These are phyloP conservation scores for Capricornis sumatraensis DNA, from an alignment of 2,113 vertebrate species.

Conservation along the genomic window DNA sequence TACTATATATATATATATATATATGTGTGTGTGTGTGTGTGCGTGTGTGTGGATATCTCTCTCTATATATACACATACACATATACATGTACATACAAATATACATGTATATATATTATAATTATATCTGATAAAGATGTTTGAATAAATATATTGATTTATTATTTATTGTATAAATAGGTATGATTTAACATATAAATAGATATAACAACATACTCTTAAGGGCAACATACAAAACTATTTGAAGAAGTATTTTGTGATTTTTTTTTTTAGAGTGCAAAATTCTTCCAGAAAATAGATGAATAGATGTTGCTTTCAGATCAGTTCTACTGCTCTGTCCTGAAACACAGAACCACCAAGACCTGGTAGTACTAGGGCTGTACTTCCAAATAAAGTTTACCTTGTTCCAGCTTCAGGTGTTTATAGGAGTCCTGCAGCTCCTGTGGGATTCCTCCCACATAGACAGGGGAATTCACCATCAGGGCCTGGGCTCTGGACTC, in stretches of 20 bases:
- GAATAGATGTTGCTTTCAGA: neutral
- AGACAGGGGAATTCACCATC: slow-evolving; percentile 84
- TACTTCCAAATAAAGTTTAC: slow-evolving; percentile 69
- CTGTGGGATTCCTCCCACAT: slow-evolving; percentile 86
- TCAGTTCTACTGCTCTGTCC: neutral
- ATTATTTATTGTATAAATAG: neutral
- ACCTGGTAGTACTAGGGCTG: no score
- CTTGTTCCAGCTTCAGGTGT: slow-evolving; percentile 82
- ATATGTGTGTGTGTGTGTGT: no score
- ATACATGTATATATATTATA: neutral
- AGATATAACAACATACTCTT: neutral
- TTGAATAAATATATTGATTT: neutral
- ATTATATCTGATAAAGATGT: neutral
- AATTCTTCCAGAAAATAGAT: neutral
- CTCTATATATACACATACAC: neutral
- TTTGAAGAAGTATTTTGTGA: neutral
- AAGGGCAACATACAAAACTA: neutral
- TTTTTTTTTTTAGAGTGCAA: neutral
- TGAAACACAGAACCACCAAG: neutral
- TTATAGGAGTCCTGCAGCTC: slow-evolving; percentile 78
- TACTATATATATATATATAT: neutral
- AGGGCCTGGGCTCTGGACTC: slow-evolving; percentile 67
- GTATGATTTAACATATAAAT: neutral
- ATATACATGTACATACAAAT: neutral
- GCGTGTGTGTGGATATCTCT: no score